Percentiles rank a stretch among this genome's conserved stretches.
phyloP scores from a whole-genome alignment of 1,140 invertebrate species.

The Papilio polytes region DNA sequence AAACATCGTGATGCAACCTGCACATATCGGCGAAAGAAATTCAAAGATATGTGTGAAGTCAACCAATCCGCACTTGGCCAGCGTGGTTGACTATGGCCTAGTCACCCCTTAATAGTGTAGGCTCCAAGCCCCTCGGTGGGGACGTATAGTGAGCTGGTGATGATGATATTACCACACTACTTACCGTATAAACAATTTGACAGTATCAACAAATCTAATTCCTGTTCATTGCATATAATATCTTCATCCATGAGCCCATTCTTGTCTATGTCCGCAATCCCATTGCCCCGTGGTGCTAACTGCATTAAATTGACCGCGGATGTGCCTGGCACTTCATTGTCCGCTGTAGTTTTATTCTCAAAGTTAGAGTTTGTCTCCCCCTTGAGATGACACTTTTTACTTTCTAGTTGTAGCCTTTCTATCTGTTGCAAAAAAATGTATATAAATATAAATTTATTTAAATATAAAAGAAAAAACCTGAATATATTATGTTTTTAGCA shows the following conservation, averaged over 20 bases:
- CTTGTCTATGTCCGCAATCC: slow-evolving; percentile 9
- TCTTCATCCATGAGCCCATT: slow-evolving; percentile 45
- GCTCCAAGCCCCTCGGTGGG: too few relatives aligned
- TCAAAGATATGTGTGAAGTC: too few relatives aligned
- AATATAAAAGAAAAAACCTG: not conserved
- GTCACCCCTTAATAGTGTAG: too few relatives aligned
- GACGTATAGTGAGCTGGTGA: too few relatives aligned
- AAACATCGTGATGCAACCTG: too few relatives aligned
- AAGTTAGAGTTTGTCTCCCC: slow-evolving; percentile 33
- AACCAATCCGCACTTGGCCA: too few relatives aligned
- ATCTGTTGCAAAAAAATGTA: slow-evolving; percentile 62
- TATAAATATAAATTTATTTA: too few relatives aligned
- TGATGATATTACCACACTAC: too few relatives aligned
- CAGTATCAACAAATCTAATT: slow-evolving; percentile 57
- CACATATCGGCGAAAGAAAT: too few relatives aligned
- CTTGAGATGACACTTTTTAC: slow-evolving; percentile 53
- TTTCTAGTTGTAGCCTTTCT: slow-evolving; percentile 68
- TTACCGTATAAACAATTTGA: slow-evolving; percentile 53
- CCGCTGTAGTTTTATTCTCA: not conserved
- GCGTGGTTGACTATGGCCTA: too few relatives aligned
- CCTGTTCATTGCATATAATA: slow-evolving; percentile 57
- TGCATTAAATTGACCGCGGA: slow-evolving; percentile 58
- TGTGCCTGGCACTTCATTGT: slow-evolving; percentile 24
- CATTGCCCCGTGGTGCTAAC: slow-evolving; percentile 7
- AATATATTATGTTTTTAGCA: not conserved